phyloP scores from a whole-genome alignment of 2,113 vertebrate species.

The Perca schrenkii region DNA sequence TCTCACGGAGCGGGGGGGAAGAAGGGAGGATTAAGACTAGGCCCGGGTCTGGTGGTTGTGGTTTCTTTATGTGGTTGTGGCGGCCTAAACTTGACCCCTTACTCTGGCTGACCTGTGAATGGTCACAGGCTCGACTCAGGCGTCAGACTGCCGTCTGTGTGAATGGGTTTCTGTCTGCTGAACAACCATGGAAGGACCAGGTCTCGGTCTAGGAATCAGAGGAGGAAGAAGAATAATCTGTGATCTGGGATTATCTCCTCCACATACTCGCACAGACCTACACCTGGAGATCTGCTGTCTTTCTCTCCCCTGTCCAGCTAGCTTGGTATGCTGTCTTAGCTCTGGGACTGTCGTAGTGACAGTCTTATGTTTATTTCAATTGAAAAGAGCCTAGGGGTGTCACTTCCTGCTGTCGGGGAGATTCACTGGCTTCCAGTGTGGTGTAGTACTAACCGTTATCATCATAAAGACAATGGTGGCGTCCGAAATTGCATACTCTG shows the following conservation, averaged over 20 bases:
- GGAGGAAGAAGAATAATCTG: slow-evolving; percentile 26
- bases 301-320: slow-evolving; percentile 30
- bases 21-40: slow-evolving; percentile 47
- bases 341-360: neutral
- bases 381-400: neutral
- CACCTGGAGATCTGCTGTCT: slow-evolving; percentile 32
- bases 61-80: slow-evolving; percentile 24
- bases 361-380: slow-evolving; percentile 2
- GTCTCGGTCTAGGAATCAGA: slow-evolving; percentile 26
- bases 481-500: too few relatives aligned
- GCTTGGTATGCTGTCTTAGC: neutral
- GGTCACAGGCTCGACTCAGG: slow-evolving; percentile 44
- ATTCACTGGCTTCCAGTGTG: slow-evolving; percentile 12
- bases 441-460: slow-evolving; percentile 60
- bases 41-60: slow-evolving; percentile 42
- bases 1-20: slow-evolving; percentile 8
- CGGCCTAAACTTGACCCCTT: slow-evolving; percentile 66
- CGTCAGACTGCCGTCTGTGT: slow-evolving; percentile 42
- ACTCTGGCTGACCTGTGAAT: slow-evolving; percentile 15
- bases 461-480: slow-evolving; percentile 1
- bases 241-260: slow-evolving; percentile 39
- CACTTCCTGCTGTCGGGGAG: slow-evolving; percentile 25
- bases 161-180: slow-evolving; percentile 59
- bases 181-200: slow-evolving; percentile 3
- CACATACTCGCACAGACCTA: slow-evolving; percentile 3